Evolutionary conservation across 2,888 invertebrate genomes (phyloP), one percentile per base, ranked within the genome.

Genomic region (Mythimna pallens): DNA sequence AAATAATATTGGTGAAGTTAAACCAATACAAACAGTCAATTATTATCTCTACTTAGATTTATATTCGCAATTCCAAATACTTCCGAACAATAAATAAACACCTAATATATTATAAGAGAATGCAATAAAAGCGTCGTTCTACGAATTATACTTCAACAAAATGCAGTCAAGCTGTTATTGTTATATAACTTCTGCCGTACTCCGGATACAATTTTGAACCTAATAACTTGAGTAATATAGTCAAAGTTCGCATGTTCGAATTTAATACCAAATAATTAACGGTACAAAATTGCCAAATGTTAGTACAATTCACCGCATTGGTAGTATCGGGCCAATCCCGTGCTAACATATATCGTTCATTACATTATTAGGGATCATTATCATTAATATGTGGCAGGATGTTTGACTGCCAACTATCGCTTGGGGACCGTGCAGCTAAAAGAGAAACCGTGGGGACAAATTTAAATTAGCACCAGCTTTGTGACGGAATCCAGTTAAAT

Each of bases 231-330:
- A 22, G 62, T 0, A 20, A 71, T 76, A 86, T 40, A 75, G 82
- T 75, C 40, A 65, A 12, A 79, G 73, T 73, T 85, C 65, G 61
- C 52, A 71, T 67, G 59, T 25, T 10, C 66, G 25, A 77, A 63
- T 72, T 82, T 79, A 73, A 86, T 84, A 65, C 76, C 70, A 80
- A 86, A 86, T 86, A 84, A 85, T 85, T 85, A 82, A 82, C 72
- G 69, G 58, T 64, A 64, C 64, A 57, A 80, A 85, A 84, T 84
- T 84, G 81, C 66, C 76, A 70, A 79, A 85, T 79, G 75, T 84
- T 82, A 78, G 77, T 82, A 76, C 76, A 82, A 82, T 84, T 85
- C 82, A 86, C 80, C 83, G 70, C 80, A 85, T 78, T 86, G 73
- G 69, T 74, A 74, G 65, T 86, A 76, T 85, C 63, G 77, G 70